Base-by-base conservation (phyloP, 2,888 invertebrate species). In the Microplitis manilae region DNA sequence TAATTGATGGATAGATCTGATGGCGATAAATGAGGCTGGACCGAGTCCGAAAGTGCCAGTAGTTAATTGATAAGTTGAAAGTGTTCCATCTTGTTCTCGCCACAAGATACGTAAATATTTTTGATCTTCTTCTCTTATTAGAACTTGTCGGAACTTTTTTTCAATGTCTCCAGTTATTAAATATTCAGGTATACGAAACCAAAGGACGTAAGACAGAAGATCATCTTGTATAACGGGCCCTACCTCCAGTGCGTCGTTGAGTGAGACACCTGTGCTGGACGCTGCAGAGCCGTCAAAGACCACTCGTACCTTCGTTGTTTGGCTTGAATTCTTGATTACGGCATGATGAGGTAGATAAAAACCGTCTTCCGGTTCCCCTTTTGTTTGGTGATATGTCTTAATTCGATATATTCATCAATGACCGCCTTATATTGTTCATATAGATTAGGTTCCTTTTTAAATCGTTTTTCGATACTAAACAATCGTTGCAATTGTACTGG, bases 341-440 rank as follows among this genome's bases (percentile, higher is more conserved):
- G 82, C 77, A 40, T 86, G 86, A 79, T 88, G 86, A 15, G 86
- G 86, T 1, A 87, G 60, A 68, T 84, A 87, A 62, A 78, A 84
- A 1, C 76, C 76, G 2, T 72, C 64, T 8, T 69, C 59, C 5
- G 13, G 2, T 7, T 64, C 65, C 1, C 72, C 17, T 8, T 30
- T 40, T 5, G 72, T 13, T 8, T 17, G 15, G 70, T n/a, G 81
- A 83, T 83, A 67, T 83, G 80, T 41, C 79, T 75, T 13, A 79
- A 61, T n/a, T 77, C 68, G 9, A 80, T 8, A 60, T 81, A 84
- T 15, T 84, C 81, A 0, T 73, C 20, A 5, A 82, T 72, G 8
- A 79, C 76, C 8, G 65, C 60, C 0, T 9, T 50, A 60, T 81
- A 80, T 60, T 75, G 69, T n/a, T 13, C 4, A 15, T 77, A 41